A percentile compares a stretch with the other conserved stretches of the same genome.
Conservation (phyloP, 2,113 vertebrate species). For the Chlamydotis undulata region DNA sequence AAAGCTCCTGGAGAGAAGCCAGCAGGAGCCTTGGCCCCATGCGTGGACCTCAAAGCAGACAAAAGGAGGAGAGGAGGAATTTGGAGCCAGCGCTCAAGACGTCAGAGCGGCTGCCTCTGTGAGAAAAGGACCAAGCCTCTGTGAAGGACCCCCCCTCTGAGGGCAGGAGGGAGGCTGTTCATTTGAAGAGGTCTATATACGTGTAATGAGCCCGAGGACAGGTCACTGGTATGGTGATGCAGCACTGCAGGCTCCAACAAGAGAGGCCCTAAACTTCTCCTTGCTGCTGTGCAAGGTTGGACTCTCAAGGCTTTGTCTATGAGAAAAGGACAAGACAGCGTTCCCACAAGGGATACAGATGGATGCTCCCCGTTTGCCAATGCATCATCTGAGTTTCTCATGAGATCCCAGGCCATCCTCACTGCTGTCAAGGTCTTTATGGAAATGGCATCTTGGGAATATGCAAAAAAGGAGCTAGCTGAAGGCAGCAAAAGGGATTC, state of each 20-base stretch:
- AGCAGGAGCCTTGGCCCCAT: background rate
- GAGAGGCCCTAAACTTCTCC: background rate
- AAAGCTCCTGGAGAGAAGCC: background rate
- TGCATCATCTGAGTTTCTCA: background rate
- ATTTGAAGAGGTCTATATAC: accelerated
- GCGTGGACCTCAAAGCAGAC: background rate
- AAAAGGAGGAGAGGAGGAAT: background rate
- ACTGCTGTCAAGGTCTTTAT: background rate
- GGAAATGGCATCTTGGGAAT: background rate
- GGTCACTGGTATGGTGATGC: no score
- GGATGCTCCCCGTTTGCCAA: background rate
- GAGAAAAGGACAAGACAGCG: background rate
- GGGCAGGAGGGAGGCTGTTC: background rate
- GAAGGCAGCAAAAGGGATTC: background rate
- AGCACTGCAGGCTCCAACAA: no score
- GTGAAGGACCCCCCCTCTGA: background rate
- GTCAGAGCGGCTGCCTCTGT: background rate
- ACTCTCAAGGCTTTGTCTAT: background rate
- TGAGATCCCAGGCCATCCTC: background rate
- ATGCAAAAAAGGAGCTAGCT: background rate
- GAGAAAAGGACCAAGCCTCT: background rate
- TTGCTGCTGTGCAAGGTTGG: background rate
- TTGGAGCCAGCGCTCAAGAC: accelerated
- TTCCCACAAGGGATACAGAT: background rate
- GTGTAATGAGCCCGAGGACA: accelerated